A percentile compares a stretch with the other conserved stretches of the same genome.
phyloP scores from a whole-genome alignment of 2,797 vertebrate genomes.

The Botia kubotai region DNA sequence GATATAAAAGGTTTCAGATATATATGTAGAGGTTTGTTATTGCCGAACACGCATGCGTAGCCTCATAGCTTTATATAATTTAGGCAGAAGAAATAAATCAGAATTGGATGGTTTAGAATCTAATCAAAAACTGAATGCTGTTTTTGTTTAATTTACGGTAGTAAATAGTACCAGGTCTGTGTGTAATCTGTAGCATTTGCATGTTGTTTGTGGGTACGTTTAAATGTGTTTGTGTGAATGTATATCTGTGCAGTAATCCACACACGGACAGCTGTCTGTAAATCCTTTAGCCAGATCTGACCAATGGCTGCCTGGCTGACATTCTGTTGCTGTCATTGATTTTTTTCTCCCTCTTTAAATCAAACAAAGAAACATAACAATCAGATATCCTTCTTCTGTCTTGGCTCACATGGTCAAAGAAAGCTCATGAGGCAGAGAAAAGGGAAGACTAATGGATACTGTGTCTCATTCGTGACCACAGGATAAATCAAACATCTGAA shows the following conservation, averaged over 20 bases:
- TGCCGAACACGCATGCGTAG: not conserved
- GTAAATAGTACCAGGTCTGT: not conserved
- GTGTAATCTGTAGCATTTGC: not conserved
- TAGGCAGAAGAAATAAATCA: not conserved
- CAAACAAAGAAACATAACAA: slow-evolving; percentile 41
- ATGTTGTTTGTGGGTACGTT: slow-evolving; percentile 8
- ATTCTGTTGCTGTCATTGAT: slow-evolving; percentile 53
- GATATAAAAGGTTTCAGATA: not conserved
- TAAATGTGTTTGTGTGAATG: slow-evolving; percentile 12
- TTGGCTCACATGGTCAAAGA: not conserved
- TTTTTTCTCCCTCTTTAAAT: slow-evolving; percentile 39
- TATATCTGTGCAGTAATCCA: slow-evolving; percentile 50
- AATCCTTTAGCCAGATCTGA: slow-evolving; percentile 45
- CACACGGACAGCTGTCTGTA: slow-evolving; percentile 51
- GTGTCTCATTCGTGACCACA: slow-evolving; percentile 23
- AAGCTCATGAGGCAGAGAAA: slow-evolving; percentile 2
- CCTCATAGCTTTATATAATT: not conserved
- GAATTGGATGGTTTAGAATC: not conserved
- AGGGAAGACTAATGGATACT: slow-evolving; percentile 33
- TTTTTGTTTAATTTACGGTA: not conserved
- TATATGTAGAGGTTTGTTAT: not conserved
- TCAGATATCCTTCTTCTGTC: slow-evolving; percentile 7
- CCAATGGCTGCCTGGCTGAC: slow-evolving; percentile 37
- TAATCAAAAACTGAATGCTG: not conserved
- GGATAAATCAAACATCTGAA: slow-evolving; percentile 16